Evolutionary conservation across 2,797 vertebrate species (phyloP).

Genomic region (Hephaestus fuliginosus): DNA sequence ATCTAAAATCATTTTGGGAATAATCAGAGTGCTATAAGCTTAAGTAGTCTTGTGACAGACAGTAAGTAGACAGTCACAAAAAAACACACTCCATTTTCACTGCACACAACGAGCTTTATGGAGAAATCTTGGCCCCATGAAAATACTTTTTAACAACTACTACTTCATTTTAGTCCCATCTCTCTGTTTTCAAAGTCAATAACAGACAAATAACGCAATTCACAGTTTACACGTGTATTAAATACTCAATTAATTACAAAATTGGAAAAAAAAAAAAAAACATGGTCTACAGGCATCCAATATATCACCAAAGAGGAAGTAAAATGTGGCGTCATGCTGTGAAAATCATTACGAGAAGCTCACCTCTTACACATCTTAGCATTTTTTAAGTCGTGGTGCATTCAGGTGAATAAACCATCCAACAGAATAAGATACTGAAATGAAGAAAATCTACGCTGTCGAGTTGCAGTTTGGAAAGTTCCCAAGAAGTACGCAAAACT

Average conservation of each 20-base stretch:
- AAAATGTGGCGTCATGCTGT: slow-evolving; percentile 17
- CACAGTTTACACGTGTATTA: slow-evolving; percentile 56
- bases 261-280: slow-evolving; percentile 14
- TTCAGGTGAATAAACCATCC: slow-evolving; percentile 17
- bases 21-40: not conserved
- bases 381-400: not conserved
- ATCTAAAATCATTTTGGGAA: not conserved
- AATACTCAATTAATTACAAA: slow-evolving; percentile 50
- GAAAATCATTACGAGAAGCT: not conserved
- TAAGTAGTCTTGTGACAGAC: not conserved
- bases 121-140: slow-evolving; percentile 80
- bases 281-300: slow-evolving; percentile 22
- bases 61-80: slow-evolving; percentile 27
- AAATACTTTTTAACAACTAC: slow-evolving; percentile 47
- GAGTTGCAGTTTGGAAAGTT: slow-evolving; percentile 1
- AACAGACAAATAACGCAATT: slow-evolving; percentile 49
- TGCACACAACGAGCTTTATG: slow-evolving; percentile 70
- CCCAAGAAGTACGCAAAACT: slow-evolving; percentile 4
- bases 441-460: slow-evolving; percentile 1
- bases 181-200: slow-evolving; percentile 36
- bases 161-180: slow-evolving; percentile 50
- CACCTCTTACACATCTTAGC: not conserved
- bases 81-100: slow-evolving; percentile 51
- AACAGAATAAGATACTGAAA: slow-evolving; percentile 21
- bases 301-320: slow-evolving; percentile 10